These are phyloP conservation scores for Microtus richardsoni DNA, from an alignment of 2,113 vertebrate genomes.

Conservation along the genomic window DNA sequence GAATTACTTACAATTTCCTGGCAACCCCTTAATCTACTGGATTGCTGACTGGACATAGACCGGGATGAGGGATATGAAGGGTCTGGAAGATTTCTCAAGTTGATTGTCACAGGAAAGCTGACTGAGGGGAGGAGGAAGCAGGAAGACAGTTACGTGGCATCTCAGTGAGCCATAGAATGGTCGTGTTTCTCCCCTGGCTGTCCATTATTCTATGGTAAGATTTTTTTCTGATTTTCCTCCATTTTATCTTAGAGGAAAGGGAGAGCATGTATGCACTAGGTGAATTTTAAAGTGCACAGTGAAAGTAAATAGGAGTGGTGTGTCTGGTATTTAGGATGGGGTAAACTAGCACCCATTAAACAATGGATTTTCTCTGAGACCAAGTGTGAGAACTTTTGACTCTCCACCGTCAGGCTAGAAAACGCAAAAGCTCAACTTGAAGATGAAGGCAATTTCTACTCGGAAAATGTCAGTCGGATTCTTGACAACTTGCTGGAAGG, in stretches of 20 bases:
- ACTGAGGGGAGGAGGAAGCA: not conserved
- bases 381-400: not conserved
- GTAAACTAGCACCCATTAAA: not conserved
- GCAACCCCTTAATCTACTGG: slow-evolving; percentile 60
- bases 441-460: slow-evolving; percentile 88
- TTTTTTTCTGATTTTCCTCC: not conserved
- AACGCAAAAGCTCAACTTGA: slow-evolving; percentile 84
- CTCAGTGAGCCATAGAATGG: slow-evolving; percentile 87
- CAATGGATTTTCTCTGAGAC: not conserved
- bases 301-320: not conserved
- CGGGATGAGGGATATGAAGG: slow-evolving; percentile 82
- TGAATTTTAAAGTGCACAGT: not conserved
- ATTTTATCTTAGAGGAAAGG: not conserved
- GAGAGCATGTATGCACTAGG: not conserved
- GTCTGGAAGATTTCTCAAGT: slow-evolving; percentile 80
- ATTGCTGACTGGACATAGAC: slow-evolving; percentile 15
- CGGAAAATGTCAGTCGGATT: slow-evolving; percentile 95
- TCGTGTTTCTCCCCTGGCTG: slow-evolving; percentile 88
- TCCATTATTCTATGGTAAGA: slow-evolving; percentile 91
- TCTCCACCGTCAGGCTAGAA: slow-evolving; percentile 86
- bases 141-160: slow-evolving; percentile 66
- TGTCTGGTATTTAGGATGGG: not conserved
- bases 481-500: slow-evolving; percentile 96
- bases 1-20: not conserved
- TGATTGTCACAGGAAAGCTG: slow-evolving; percentile 84